Conservation (phyloP, 1,140 invertebrate genomes). For the Drosophila sucinea region DNA sequence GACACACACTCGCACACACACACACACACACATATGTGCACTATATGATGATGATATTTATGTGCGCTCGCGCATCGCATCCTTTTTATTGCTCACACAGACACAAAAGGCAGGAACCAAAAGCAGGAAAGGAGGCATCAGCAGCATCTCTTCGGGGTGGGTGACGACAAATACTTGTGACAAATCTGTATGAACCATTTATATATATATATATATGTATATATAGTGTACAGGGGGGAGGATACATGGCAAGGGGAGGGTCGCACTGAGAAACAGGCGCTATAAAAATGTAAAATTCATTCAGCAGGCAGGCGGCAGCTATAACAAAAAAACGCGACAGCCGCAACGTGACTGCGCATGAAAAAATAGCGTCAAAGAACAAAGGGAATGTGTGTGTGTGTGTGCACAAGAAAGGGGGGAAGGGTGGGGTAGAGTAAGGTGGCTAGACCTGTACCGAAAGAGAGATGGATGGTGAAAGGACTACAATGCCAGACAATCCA, state of each 20-base stretch:
- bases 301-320: conserved; percentile 42
- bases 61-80: conserved; percentile 75
- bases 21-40: neutral
- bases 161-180: conserved; percentile 77
- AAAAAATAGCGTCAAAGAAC: conserved; percentile 43
- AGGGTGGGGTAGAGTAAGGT: neutral
- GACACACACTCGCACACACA: conserved; percentile 21
- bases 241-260: conserved; percentile 23
- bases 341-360: conserved; percentile 75
- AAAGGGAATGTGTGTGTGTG: conserved; percentile 5
- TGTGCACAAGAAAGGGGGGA: neutral
- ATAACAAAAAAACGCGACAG: conserved; percentile 52
- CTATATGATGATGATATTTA: conserved; percentile 55
- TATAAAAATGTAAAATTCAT: conserved; percentile 81
- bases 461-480: neutral
- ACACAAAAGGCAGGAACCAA: conserved; percentile 30
- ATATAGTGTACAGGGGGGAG: conserved; percentile 1
- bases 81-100: conserved; percentile 69
- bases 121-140: neutral
- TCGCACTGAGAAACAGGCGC: conserved; percentile 29
- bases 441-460: neutral
- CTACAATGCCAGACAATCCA: conserved; percentile 1
- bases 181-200: conserved; percentile 58
- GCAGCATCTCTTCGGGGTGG: conserved; percentile 25
- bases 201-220: conserved; percentile 3